A percentile compares a stretch with the other conserved stretches of the same genome.
Conservation (phyloP, 1,140 invertebrate species). For the Lasioglossum baleicum region DNA sequence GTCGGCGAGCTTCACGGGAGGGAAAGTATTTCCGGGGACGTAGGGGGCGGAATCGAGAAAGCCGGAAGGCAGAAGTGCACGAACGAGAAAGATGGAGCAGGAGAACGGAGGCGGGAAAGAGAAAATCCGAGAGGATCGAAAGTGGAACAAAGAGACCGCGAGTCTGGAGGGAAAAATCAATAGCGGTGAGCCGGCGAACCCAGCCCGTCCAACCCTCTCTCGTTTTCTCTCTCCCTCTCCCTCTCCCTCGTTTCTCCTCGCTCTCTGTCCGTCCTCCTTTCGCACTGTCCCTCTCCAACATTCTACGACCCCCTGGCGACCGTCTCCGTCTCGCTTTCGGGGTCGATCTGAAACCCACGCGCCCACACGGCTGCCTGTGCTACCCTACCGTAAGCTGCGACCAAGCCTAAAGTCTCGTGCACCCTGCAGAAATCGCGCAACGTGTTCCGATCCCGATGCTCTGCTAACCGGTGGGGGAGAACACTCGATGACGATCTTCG, state of each 20-base stretch:
- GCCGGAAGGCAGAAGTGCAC: conserved; percentile 47
- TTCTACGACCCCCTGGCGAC: conserved; percentile 13
- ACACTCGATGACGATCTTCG: neutral
- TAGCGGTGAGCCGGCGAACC: conserved; percentile 79
- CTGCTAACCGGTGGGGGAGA: conserved; percentile 27
- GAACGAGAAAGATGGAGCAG: conserved; percentile 40
- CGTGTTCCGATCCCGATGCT: conserved; percentile 10
- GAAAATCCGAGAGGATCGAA: conserved; percentile 59
- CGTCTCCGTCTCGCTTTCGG: conserved; percentile 52
- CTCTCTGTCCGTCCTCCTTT: conserved; percentile 28
- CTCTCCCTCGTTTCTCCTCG: conserved; percentile 6
- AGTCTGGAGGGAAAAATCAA: conserved; percentile 80
- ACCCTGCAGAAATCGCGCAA: conserved; percentile 43
- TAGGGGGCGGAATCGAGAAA: conserved; percentile 7
- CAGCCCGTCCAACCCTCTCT: conserved; percentile 72
- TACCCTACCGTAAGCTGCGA: conserved; percentile 53
- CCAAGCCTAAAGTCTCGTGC: conserved; percentile 62
- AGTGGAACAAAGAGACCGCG: conserved; percentile 70
- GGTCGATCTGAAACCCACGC: conserved; percentile 66
- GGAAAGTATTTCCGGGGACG: conserved; percentile 37
- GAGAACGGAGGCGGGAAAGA: conserved; percentile 41
- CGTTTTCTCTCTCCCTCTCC: conserved; percentile 29
- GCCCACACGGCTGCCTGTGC: conserved; percentile 50
- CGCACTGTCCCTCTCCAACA: conserved; percentile 41
- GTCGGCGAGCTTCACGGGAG: neutral